Base-by-base conservation (phyloP, 2,113 vertebrate genomes). In the Tichodroma muraria region DNA sequence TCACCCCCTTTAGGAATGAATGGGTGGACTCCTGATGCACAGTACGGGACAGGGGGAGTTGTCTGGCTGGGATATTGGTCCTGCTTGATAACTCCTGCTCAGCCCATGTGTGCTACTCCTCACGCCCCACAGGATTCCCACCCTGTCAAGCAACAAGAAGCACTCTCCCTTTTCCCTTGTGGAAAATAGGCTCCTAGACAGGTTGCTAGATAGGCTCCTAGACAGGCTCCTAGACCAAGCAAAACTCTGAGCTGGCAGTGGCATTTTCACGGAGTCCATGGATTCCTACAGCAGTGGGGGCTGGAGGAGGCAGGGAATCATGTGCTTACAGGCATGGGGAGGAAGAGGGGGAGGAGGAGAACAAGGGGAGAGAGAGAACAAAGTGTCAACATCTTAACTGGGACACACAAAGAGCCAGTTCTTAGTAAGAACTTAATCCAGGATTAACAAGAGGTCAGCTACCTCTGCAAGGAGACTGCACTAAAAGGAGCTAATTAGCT, bases 351-450 rank as follows among this genome's bases (percentile, higher is more conserved):
- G 89, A 71, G 69, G 83, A 94, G 70, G 35, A 89, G 85, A 87
- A 96, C 79, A 80, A 90, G 90, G 80, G 71, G 87, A 72, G 84
- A 83, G 82, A 68, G 71, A 94, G 95, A 94, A 94, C 89, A 88
- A 79, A 87, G 42, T 93, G 97, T 97, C 95, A 97, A 66, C 97
- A 91, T 97, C 97, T 96, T 97, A 98, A 98, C 88, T 98, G 95
- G 97, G 97, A 95, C 97, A 97, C 85, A 91, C 82, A 92, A 93
- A 92, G 79, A 96, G 95, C 95, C 85, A 91, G 90, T 96, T 93
- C 96, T 95, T 95, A 33, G 44, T 96, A 97, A 97, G 95, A 97
- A 97, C 96, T 97, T 98, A 98, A 98, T 98, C 98, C 95, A 94
- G 97, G 97, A 97, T 98, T 97, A 98, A 96, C 90, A 86, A 95